phyloP scores from a whole-genome alignment of 2,888 invertebrate species.

The Netelia virgata region DNA sequence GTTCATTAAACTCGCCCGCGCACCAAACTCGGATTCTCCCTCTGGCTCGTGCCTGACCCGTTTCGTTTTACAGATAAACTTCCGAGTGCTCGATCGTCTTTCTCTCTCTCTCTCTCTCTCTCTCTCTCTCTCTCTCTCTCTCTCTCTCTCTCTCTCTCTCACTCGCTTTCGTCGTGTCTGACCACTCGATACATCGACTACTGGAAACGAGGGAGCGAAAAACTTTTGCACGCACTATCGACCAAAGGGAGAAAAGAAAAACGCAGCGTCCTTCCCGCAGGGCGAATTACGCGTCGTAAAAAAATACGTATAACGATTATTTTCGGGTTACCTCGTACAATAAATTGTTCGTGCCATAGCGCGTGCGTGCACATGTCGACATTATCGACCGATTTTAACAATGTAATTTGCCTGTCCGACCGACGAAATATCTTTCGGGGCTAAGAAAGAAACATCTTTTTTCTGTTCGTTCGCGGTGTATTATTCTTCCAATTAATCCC shows the following conservation, averaged over 20 bases:
- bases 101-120: not conserved
- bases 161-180: conserved; percentile 27
- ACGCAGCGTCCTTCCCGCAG: not conserved
- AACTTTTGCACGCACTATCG: conserved; percentile 25
- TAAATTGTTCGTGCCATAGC: conserved; percentile 37
- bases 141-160: not conserved
- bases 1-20: conserved; percentile 31
- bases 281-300: conserved; percentile 53
- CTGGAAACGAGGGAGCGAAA: conserved; percentile 12
- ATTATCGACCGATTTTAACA: conserved; percentile 53
- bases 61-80: conserved; percentile 22
- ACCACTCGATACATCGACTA: conserved; percentile 55
- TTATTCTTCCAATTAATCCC: conserved; percentile 57
- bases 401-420: conserved; percentile 55
- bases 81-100: not conserved
- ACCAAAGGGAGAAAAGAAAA: conserved; percentile 21
- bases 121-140: not conserved
- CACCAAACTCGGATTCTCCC: conserved; percentile 37
- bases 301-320: conserved; percentile 35
- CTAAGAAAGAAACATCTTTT: conserved; percentile 35
- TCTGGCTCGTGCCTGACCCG: conserved; percentile 25
- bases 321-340: conserved; percentile 45
- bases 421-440: conserved; percentile 71
- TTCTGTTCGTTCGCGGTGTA: conserved; percentile 20
- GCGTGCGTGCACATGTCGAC: conserved; percentile 8